Percentiles rank a stretch among this genome's conserved stretches.
Evolutionary conservation across 2,888 invertebrate species (phyloP).

Genomic region (Miltochrista miniata): DNA sequence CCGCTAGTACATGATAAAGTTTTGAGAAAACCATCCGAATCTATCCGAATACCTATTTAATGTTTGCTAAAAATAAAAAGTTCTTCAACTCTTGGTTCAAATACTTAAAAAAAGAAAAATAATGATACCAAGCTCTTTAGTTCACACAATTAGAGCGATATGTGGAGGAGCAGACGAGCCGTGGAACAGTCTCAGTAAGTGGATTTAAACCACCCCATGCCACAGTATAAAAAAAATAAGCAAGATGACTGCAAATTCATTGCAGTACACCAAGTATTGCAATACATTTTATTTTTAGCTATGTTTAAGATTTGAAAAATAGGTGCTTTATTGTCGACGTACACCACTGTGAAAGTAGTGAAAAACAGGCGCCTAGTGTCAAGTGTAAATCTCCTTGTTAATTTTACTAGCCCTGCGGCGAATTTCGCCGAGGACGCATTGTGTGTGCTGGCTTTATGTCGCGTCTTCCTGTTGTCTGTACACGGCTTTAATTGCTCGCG

Average conservation of each 20-base stretch:
- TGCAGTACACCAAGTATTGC: slow-evolving; percentile 28
- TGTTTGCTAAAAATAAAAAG: slow-evolving; percentile 16
- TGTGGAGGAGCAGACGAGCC: slow-evolving; percentile 53
- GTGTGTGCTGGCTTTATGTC: slow-evolving; percentile 81
- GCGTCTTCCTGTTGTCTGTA: slow-evolving; percentile 82
- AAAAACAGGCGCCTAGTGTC: slow-evolving; percentile 78
- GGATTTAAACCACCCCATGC: slow-evolving; percentile 38
- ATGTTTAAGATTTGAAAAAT: slow-evolving; percentile 44
- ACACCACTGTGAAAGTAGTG: slow-evolving; percentile 65
- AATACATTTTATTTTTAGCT: slow-evolving; percentile 33
- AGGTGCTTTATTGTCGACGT: slow-evolving; percentile 49
- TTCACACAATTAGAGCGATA: slow-evolving; percentile 76
- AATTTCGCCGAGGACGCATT: slow-evolving; percentile 83
- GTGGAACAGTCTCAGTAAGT: slow-evolving; percentile 52
- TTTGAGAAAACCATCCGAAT: too few species aligned
- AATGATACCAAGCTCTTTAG: slow-evolving; percentile 76
- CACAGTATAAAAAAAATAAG: slow-evolving; percentile 49
- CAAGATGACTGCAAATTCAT: slow-evolving; percentile 14
- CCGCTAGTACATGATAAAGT: too few species aligned
- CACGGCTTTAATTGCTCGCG: slow-evolving; percentile 82
- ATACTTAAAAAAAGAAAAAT: slow-evolving; percentile 56
- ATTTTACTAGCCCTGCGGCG: slow-evolving; percentile 82
- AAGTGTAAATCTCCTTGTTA: slow-evolving; percentile 85
- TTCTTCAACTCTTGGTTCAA: slow-evolving; percentile 33
- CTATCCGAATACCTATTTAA: too few species aligned